Evolutionary conservation across 2,113 vertebrate species (phyloP), one percentile per base, ranked within the genome.

Genomic region (Ptilonorhynchus violaceus): DNA sequence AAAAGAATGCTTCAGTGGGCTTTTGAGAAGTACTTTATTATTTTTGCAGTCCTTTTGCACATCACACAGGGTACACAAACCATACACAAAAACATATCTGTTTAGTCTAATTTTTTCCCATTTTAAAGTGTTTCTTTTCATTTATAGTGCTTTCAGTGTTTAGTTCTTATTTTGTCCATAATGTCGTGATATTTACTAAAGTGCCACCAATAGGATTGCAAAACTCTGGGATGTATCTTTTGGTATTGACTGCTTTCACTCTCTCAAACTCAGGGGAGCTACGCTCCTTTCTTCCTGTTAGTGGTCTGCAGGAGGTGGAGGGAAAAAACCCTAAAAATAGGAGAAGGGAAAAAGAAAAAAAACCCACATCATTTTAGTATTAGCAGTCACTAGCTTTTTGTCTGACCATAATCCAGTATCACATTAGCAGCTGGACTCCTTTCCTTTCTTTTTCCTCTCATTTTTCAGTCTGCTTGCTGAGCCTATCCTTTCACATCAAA

Each of bases 401-500:
- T 74, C 79, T 31, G 39, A 85, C 68, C 81, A 66, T 80, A 91
- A 93, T 83, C 41, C 25, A 88, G 4, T 37, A 66, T 66, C 62
- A 88, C 76, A 89, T 72, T 84, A 92, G 52, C 82, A 96, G 76
- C 96, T 96, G 79, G 46, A 52, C 35, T 87, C 56, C 46, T 64
- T 92, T 84, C 11, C 44, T 92, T 96, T 96, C 30, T 90, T 89
- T 96, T 92, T 21, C 37, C 24, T 96, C 27, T 87, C 17, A 76
- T 89, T 96, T 92, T 94, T 91, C 74, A 81, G 69, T 62, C 30
- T 83, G 28, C 50, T 96, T 89, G 69, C 67, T 83, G 59, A 79
- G 25, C n/a, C 69, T 75, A 27, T 72, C 74, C 55, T 91, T 82
- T 94, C 42, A 94, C 70, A 72, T 86, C 70, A 91, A 86, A 95